Conservation (phyloP, 1,140 invertebrate species). For the Stratiolaelaps scimitus region DNA sequence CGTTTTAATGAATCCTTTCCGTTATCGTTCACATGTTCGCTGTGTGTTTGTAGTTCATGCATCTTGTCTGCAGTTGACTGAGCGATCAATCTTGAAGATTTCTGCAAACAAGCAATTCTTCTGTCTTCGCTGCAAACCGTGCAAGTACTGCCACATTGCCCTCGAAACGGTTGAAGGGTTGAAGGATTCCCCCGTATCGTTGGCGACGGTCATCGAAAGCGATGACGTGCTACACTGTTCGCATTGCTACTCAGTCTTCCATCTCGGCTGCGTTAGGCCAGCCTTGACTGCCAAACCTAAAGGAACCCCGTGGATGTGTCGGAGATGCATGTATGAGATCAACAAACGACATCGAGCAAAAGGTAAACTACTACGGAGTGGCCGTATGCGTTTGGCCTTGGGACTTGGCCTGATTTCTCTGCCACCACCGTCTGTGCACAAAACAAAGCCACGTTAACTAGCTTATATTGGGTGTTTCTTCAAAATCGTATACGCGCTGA, state of each 20-base stretch:
- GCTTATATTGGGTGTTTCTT: too few relatives aligned
- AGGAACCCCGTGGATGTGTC: constrained; percentile 16
- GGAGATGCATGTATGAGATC: constrained; percentile 16
- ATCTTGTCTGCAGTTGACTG: constrained; percentile 14
- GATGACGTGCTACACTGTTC: constrained; percentile 3
- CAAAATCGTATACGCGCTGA: too few relatives aligned
- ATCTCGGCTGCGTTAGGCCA: background rate
- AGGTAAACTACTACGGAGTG: background rate
- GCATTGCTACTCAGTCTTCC: constrained; percentile 19
- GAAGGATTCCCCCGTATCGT: background rate
- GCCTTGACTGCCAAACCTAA: background rate
- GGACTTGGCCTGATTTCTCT: too few relatives aligned
- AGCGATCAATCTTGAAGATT: constrained; percentile 17
- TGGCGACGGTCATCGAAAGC: background rate
- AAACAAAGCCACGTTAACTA: too few relatives aligned
- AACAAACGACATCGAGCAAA: constrained; percentile 16
- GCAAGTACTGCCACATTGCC: background rate
- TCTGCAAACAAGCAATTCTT: constrained; percentile 22
- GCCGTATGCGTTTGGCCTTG: too few relatives aligned
- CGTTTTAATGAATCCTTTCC: too few relatives aligned
- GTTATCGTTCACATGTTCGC: too few relatives aligned
- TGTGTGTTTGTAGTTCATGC: background rate
- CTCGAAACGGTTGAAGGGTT: too few relatives aligned
- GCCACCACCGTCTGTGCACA: too few relatives aligned
- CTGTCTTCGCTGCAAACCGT: constrained; percentile 18